phyloP scores from a whole-genome alignment of 2,797 vertebrate genomes.

The Galaxias olidus region DNA sequence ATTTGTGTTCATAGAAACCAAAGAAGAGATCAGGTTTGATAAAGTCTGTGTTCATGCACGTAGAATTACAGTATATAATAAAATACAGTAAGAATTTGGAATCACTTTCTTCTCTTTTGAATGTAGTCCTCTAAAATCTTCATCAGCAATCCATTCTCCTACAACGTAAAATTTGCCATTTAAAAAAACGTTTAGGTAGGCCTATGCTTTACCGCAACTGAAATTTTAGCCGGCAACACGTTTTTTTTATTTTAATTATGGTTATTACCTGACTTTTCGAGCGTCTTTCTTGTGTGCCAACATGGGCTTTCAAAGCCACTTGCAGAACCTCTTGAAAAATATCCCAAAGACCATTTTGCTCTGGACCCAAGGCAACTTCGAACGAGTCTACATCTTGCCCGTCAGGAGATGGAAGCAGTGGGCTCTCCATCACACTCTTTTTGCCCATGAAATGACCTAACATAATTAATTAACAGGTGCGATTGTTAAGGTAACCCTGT shows the following conservation, averaged over 20 bases:
- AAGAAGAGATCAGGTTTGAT: conserved; percentile 15
- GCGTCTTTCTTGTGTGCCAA: conserved; percentile 61
- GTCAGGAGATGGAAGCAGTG: conserved; percentile 56
- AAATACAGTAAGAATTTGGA: conserved; percentile 6
- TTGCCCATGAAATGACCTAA: conserved; percentile 95
- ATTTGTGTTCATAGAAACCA: conserved; percentile 32
- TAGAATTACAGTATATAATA: conserved; percentile 1
- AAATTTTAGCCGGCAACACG: neutral
- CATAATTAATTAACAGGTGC: neutral
- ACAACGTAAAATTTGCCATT: conserved; percentile 46
- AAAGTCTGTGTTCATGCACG: conserved; percentile 30
- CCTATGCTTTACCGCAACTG: neutral
- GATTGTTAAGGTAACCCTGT: neutral
- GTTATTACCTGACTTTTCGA: conserved; percentile 73
- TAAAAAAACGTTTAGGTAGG: neutral
- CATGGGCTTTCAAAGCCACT: conserved; percentile 73
- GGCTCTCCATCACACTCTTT: conserved; percentile 80
- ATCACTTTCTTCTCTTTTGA: conserved; percentile 69
- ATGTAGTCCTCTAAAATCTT: conserved; percentile 76
- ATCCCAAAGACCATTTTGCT: conserved; percentile 60
- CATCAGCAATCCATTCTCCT: conserved; percentile 74
- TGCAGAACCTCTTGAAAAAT: conserved; percentile 80
- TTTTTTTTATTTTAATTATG: neutral
- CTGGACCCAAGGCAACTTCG: conserved; percentile 52
- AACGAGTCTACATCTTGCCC: conserved; percentile 49